phyloP scores from a whole-genome alignment of 1,140 invertebrate species.

The Riptortus pedestris region DNA sequence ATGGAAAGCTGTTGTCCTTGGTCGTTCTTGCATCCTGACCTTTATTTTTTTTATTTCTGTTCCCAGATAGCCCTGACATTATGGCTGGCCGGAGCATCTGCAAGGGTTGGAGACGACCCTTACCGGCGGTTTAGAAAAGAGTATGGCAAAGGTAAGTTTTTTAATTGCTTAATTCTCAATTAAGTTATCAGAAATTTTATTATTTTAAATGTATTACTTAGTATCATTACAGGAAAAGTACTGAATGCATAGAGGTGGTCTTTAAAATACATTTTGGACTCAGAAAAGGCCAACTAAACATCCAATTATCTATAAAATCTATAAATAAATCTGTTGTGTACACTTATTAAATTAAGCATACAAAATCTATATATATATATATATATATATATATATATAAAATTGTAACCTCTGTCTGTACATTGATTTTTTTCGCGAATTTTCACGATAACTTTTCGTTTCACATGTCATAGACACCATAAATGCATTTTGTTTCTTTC shows the following conservation, averaged over 20 bases:
- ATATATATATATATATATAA: neutral
- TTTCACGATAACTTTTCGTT: too few relatives aligned
- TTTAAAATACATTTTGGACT: too few relatives aligned
- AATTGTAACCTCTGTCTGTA: too few relatives aligned
- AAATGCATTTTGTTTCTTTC: too few relatives aligned
- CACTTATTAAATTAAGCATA: too few relatives aligned
- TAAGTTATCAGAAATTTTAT: neutral
- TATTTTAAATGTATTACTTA: neutral
- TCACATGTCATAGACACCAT: too few relatives aligned
- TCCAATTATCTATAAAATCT: too few relatives aligned
- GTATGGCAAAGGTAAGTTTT: neutral
- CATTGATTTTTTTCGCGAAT: too few relatives aligned
- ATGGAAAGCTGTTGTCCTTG: constrained; percentile 1
- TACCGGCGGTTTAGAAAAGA: neutral
- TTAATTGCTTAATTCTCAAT: neutral
- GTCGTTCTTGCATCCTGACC: neutral
- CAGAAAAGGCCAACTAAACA: too few relatives aligned
- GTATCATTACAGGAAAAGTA: neutral
- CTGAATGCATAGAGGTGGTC: neutral
- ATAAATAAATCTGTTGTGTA: too few relatives aligned
- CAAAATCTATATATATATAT: too few relatives aligned
- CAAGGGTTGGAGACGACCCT: neutral
- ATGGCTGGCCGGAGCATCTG: neutral
- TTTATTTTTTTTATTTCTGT: constrained; percentile 1
- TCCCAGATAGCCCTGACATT: constrained; percentile 14